Evolutionary conservation across 2,797 vertebrate species (phyloP), one percentile per base, ranked within the genome.

Genomic region (Phylloscopus collybita): DNA sequence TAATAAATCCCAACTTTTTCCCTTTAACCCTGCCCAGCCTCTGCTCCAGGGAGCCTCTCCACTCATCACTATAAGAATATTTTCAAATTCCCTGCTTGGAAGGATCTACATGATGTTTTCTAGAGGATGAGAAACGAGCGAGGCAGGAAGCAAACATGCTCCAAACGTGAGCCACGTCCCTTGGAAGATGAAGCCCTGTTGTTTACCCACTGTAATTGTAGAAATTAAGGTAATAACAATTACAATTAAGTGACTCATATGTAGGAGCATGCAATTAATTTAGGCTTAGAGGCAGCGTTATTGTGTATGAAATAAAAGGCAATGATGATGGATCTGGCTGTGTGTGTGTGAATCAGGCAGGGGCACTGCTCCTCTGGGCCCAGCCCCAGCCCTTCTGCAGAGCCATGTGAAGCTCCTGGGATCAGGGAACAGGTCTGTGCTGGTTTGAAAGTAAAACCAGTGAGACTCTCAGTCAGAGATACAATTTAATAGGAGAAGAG

Each of bases 141-240:
- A 80, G 75, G 60, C 76, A 80, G 90, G 75, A 57, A 64, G 53
- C 54, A 53, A 75, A 47, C 2, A 0, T 34, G 54, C 61, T 75
- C 20, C 62, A 82, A 80, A 94, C 13, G 8, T 53, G 75, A 94
- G 49, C 61, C 64, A 34, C 57, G 4, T 54, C 56, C 65, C 86
- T 56, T 70, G 73, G 69, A 91, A 94, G 66, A 65, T 18, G 20
- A 73, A 89, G 80, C 19, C 22, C 80, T 9, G 12, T 79, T 93
- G 85, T 71, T 90, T 88, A 88, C 70, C 69, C 29, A 19, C 82
- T 79, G 36, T 86, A 86, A 96, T 76, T 80, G 81, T 56, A 87
- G 91, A 94, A 95, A 96, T 85, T 71, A 82, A 94, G 60, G 76
- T 72, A 96, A 95, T 71, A 71, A 95, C 90, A 95, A 95, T 97